Conservation (phyloP, 2,888 invertebrate genomes). For the Formica aserva region DNA sequence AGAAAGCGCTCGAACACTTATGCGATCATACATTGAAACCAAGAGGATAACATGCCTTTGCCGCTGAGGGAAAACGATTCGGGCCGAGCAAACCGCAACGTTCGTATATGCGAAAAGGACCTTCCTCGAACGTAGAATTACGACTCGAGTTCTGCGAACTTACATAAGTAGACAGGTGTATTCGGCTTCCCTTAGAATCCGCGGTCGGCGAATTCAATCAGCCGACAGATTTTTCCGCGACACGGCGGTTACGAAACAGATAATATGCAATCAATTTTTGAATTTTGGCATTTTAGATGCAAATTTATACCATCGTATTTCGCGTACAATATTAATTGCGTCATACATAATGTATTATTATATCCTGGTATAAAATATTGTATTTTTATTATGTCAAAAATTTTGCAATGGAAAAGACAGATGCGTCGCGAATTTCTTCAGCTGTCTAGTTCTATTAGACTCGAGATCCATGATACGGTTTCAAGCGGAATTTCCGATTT, state of each 20-base stretch:
- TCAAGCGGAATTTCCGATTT: conserved; percentile 67
- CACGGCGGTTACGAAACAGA: neutral
- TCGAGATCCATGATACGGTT: conserved; percentile 45
- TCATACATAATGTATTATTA: neutral
- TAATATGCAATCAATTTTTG: neutral
- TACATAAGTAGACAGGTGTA: conserved; percentile 66
- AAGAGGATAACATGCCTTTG: conserved; percentile 60
- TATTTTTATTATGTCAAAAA: neutral
- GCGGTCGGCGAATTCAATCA: conserved; percentile 24
- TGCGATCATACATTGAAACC: conserved; percentile 60
- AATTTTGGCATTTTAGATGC: neutral
- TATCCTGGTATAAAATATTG: neutral
- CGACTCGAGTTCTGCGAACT: conserved; percentile 56
- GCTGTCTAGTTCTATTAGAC: conserved; percentile 12
- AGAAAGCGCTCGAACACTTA: conserved; percentile 50
- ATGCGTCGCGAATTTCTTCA: conserved; percentile 30
- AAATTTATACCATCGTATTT: neutral
- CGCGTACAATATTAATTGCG: neutral
- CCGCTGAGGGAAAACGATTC: conserved; percentile 44
- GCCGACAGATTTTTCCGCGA: conserved; percentile 21
- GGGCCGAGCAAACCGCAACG: conserved; percentile 61
- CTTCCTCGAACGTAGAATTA: conserved; percentile 59
- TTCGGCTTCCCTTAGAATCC: conserved; percentile 26
- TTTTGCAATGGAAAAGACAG: neutral
- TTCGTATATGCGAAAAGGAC: conserved; percentile 46